phyloP scores from a whole-genome alignment of 92 coral and sea anemone genomes.

The Epizoanthus fatuus region DNA sequence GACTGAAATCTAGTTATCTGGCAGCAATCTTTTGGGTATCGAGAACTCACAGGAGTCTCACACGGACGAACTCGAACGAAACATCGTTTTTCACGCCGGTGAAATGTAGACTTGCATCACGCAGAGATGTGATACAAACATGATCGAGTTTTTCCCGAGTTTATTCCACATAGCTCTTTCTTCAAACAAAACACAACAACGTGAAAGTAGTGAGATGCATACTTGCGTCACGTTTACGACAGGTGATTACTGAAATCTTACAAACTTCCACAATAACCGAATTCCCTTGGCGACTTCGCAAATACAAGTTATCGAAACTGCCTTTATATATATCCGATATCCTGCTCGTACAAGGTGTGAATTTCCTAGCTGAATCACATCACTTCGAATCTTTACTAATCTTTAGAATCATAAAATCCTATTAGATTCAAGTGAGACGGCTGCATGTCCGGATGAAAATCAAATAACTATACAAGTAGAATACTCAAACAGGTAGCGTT shows the following conservation, averaged over 20 bases:
- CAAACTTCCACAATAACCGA: slow-evolving; percentile 7
- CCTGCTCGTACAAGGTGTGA: slow-evolving; percentile 22
- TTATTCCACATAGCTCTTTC: background rate
- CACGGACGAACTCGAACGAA: slow-evolving; percentile 10
- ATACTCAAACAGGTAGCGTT: slow-evolving; percentile 3
- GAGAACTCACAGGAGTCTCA: background rate
- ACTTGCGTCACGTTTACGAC: background rate
- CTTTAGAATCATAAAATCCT: slow-evolving; percentile 18
- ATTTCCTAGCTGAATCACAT: slow-evolving; percentile 2
- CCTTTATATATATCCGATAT: background rate
- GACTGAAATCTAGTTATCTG: background rate
- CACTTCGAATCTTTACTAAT: slow-evolving; percentile 6
- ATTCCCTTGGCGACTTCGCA: slow-evolving; percentile 41
- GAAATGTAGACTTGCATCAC: slow-evolving; percentile 9
- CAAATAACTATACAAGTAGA: background rate
- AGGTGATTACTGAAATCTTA: slow-evolving; percentile 1
- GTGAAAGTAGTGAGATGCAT: background rate
- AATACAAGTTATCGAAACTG: slow-evolving; percentile 5
- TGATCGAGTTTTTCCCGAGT: slow-evolving; percentile 12
- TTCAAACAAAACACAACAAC: background rate
- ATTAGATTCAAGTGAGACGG: slow-evolving; percentile 14
- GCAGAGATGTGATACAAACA: slow-evolving; percentile 10
- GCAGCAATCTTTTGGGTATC: background rate
- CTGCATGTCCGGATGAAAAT: background rate
- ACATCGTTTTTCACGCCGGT: background rate